phyloP scores from a whole-genome alignment of 2,113 vertebrate species.

The Cyanoliseus patagonus region DNA sequence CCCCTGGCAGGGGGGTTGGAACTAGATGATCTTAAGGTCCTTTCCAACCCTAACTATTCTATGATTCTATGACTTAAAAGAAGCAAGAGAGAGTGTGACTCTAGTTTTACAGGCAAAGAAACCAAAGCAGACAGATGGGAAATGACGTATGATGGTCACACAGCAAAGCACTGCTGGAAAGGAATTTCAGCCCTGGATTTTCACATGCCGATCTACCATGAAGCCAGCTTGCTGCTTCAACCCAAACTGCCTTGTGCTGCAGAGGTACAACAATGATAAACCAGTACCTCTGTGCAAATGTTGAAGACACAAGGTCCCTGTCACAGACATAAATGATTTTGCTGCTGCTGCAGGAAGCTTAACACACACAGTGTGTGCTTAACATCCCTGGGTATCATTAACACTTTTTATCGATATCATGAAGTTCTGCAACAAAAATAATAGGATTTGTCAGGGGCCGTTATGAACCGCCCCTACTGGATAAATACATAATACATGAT shows the following conservation, averaged over 20 bases:
- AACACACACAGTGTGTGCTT: neutral
- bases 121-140: neutral
- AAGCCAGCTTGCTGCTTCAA: neutral
- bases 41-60: too few relatives aligned
- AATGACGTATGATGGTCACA: neutral
- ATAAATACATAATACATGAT: conserved; percentile 73
- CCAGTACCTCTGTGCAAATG: neutral
- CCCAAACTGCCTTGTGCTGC: neutral
- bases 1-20: too few relatives aligned
- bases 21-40: too few relatives aligned
- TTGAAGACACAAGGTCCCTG: neutral
- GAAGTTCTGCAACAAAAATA: conserved; percentile 59
- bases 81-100: neutral
- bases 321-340: neutral
- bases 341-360: neutral
- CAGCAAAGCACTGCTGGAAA: neutral
- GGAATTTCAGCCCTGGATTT: neutral
- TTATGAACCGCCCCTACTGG: conserved; percentile 59
- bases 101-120: neutral
- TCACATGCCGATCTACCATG: neutral
- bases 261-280: neutral
- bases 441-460: conserved; percentile 64
- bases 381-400: conserved; percentile 6
- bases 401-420: conserved; percentile 43
- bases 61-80: neutral